Conservation (phyloP, 2,113 vertebrate genomes). For the Rhea americana region DNA sequence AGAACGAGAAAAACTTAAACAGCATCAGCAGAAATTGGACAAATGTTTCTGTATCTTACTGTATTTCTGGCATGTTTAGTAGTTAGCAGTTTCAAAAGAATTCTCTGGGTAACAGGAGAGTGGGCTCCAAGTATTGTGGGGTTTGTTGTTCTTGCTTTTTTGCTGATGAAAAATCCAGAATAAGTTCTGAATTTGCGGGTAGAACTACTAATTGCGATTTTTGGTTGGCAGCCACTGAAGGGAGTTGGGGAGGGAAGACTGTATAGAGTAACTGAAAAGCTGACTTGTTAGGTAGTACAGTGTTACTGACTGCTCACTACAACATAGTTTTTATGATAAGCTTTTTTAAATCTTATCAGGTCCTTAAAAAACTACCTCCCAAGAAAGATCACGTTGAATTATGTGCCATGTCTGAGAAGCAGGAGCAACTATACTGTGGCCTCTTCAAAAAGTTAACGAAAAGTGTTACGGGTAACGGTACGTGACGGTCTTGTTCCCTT, state of each 20-base stretch:
- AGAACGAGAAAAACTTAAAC: background rate
- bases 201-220: background rate
- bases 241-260: background rate
- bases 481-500: background rate
- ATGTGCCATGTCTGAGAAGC: constrained; percentile 91
- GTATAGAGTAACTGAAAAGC: background rate
- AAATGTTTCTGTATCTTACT: background rate
- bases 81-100: background rate
- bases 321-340: background rate
- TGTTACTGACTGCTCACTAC: background rate
- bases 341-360: constrained; percentile 73
- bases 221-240: background rate
- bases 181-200: background rate
- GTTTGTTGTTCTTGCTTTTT: background rate
- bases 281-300: background rate
- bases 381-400: constrained; percentile 86
- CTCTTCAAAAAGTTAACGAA: constrained; percentile 86
- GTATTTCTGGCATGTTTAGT: background rate
- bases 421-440: constrained; percentile 83
- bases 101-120: background rate
- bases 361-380: constrained; percentile 91
- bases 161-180: background rate
- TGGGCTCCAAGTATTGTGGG: background rate
- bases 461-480: constrained; percentile 77
- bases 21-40: background rate